Evolutionary conservation across 2,888 invertebrate genomes (phyloP), one percentile per base, ranked within the genome.

Genomic region (Lissocephala sabroskyi): DNA sequence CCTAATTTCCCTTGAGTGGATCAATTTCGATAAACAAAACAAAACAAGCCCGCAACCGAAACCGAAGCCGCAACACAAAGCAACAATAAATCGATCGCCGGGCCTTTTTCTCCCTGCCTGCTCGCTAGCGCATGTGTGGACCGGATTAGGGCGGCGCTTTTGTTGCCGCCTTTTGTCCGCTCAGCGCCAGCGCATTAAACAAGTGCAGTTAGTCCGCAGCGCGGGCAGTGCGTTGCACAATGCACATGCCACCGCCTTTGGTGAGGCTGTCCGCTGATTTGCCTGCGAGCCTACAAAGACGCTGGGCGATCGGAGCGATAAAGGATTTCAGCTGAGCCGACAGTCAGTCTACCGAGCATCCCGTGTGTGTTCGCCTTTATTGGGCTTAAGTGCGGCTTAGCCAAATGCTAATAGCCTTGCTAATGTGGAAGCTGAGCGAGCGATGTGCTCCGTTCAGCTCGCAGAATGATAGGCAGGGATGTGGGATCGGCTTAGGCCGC

Each of bases 1-100:
- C 54, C 57, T 77, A 79, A 79, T 76, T 77, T 79, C 79, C 79
- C 73, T 73, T 79, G 74, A 79, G 78, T 64, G 78, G 79, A 79
- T 79, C 77, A 71, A 77, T 77, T 75, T 59, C 50, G 47, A 41
- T n/a, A n/a, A n/a, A n/a, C n/a, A n/a, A n/a, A n/a, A n/a, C n/a
- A n/a, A 49, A 59, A 39, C 41, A 52, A 49, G 56, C 49, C 29
- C 11, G n/a, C 19, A 41, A 23, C 7, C 35, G 28, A 60, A 40
- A 16, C 40, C 11, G n/a, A 17, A 18, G 28, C 10, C 13, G 18
- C 23, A 23, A 23, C 23, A 23, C 23, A 23, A n/a, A n/a, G n/a
- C n/a, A n/a, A n/a, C n/a, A n/a, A n/a, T n/a, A n/a, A n/a, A n/a
- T n/a, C n/a, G n/a, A n/a, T n/a, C n/a, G n/a, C 30, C 30, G 30